Conservation (phyloP, 2,113 vertebrate species). For the Dascyllus trimaculatus region DNA sequence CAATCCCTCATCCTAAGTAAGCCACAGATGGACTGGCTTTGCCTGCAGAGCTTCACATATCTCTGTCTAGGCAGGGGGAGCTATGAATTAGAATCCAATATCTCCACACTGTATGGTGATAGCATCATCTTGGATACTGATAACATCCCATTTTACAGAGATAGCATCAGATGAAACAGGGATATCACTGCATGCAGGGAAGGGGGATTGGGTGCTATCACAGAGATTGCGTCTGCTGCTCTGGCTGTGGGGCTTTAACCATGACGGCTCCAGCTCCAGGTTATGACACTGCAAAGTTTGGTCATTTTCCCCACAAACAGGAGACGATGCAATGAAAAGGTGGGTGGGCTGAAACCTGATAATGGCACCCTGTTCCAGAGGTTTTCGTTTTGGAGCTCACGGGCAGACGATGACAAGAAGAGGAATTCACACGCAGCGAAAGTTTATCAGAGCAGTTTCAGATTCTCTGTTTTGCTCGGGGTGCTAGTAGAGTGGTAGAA, state of each 20-base stretch:
- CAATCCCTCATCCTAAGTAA: conserved; percentile 66
- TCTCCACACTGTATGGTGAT: conserved; percentile 65
- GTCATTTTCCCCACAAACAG: conserved; percentile 53
- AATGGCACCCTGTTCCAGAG: conserved; percentile 28
- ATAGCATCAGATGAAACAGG: conserved; percentile 73
- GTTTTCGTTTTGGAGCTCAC: neutral
- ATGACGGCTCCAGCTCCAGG: conserved; percentile 32
- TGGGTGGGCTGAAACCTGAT: conserved; percentile 49
- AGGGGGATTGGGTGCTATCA: conserved; percentile 57
- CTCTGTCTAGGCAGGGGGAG: conserved; percentile 40
- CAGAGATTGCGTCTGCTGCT: conserved; percentile 44
- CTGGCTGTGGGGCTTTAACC: conserved; percentile 46
- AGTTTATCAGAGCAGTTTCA: conserved; percentile 58
- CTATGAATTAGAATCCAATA: conserved; percentile 75
- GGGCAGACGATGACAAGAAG: conserved; percentile 26
- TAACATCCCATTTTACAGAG: conserved; percentile 73
- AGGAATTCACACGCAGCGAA: conserved; percentile 25
- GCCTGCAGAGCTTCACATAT: conserved; percentile 60
- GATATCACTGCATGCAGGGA: conserved; percentile 57
- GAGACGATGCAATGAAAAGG: conserved; percentile 43
- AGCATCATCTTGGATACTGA: conserved; percentile 70
- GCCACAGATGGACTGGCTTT: conserved; percentile 70
- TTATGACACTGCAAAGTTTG: conserved; percentile 45
- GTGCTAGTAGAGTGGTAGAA: conserved; percentile 46
- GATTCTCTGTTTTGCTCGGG: conserved; percentile 35